Conservation (phyloP, 2,888 invertebrate genomes). For the Lasiommata megera region DNA sequence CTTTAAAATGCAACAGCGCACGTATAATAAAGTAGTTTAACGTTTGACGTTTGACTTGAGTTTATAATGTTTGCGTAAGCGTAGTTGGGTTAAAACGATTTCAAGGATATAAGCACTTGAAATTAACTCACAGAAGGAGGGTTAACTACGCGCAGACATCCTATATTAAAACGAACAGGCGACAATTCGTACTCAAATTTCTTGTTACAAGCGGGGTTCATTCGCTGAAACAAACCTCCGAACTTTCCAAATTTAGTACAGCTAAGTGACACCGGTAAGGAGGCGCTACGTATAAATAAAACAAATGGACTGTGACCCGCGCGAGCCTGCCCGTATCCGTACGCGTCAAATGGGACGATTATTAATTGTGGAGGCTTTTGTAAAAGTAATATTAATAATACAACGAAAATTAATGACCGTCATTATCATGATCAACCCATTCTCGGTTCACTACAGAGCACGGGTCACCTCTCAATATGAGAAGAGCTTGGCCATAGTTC, state of each 20-base stretch:
- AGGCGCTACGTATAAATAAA: conserved; percentile 5
- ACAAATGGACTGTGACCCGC: conserved; percentile 1
- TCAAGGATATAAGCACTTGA: no score
- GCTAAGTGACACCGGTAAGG: conserved; percentile 4
- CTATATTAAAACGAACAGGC: not conserved
- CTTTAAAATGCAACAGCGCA: no score
- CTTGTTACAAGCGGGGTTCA: not conserved
- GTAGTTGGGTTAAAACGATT: no score
- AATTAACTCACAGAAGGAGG: no score
- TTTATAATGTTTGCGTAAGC: no score
- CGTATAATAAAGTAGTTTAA: no score
- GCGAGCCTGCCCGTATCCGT: not conserved
- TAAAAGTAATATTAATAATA: not conserved
- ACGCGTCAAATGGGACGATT: not conserved
- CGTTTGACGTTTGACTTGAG: no score
- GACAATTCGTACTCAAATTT: not conserved
- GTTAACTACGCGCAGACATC: not conserved
- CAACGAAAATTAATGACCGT: not conserved
- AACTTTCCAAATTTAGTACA: conserved; percentile 4
- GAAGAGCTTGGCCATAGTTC: no score
- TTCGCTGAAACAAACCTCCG: not conserved
- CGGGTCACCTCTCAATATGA: no score
- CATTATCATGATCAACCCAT: no score
- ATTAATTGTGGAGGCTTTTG: not conserved
- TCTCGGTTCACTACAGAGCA: no score